Evolutionary conservation across 1,140 invertebrate genomes (phyloP), one percentile per base, ranked within the genome.

Genomic region (Papilio helenus): DNA sequence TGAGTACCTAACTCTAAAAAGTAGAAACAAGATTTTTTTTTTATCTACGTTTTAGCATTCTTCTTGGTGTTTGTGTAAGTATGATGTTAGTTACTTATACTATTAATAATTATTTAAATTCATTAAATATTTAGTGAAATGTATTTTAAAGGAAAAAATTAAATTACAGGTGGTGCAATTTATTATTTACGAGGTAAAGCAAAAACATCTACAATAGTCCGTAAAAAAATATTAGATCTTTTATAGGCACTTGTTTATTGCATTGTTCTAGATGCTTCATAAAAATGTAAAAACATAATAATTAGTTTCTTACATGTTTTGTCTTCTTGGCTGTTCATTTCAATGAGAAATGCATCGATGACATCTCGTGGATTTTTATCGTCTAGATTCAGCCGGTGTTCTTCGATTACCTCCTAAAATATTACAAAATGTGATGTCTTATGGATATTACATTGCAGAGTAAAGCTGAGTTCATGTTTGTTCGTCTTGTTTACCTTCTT

Each of bases 301-400:
- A 14, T 74, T 34, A 8, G 20, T 34, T 83, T 83, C 86, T 46
- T 83, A 93, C 92, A 84, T 18, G 87, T 77, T 68, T 85, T 81
- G 46, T 90, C 81, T 77, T 89, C 84, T 12, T 90, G 86, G 76
- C 95, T 84, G 78, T 96, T 95, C 89, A 97, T 96, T 79, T 95
- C 92, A 16, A 93, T 92, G 49, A 97, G 90, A 87, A 96, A 97
- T 12, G 96, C 95, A 82, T 97, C 97, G 68, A 97, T 97, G 51
- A 97, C 95, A 90, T 97, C 96, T 82, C 95, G 91, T 5, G 96
- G 95, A 61, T 95, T 88, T 46, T 95, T 92, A 0, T 87, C 81
- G 26, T 95, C 90, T 16, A 96, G 85, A 4, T 90, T 95, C 51
- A 91, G 84, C 81, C 96, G 89, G 79, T 97, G 97, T 46, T 96